phyloP scores from a whole-genome alignment of 2,888 invertebrate genomes.

The Adelognathus sp. region DNA sequence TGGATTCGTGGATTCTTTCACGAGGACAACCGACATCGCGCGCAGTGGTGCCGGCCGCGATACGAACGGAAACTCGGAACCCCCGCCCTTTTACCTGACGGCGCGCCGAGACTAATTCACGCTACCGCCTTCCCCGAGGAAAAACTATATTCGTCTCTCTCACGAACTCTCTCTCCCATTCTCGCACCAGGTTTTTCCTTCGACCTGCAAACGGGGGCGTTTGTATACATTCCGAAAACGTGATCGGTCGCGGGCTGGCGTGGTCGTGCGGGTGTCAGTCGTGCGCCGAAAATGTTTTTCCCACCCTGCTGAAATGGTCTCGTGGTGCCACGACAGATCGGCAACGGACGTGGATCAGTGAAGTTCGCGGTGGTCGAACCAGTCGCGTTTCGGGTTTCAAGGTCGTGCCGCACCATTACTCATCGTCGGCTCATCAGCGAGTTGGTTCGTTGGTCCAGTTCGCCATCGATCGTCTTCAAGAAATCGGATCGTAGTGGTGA shows the following conservation, averaged over 20 bases:
- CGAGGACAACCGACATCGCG: neutral
- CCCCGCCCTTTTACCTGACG: conserved; percentile 50
- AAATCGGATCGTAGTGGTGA: too few species aligned
- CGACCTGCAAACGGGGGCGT: neutral
- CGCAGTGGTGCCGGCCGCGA: conserved; percentile 1
- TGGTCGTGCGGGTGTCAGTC: conserved; percentile 30
- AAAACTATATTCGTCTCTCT: conserved; percentile 33
- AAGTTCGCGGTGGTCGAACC: conserved; percentile 9
- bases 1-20: too few species aligned
- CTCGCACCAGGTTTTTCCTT: neutral
- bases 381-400: neutral
- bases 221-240: neutral
- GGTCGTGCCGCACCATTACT: too few species aligned
- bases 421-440: too few species aligned
- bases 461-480: too few species aligned
- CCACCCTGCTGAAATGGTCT: too few species aligned
- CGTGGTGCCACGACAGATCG: too few species aligned
- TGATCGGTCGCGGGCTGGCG: neutral
- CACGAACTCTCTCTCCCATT: neutral
- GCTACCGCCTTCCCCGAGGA: conserved; percentile 48
- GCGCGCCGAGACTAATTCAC: conserved; percentile 52
- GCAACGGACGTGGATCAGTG: conserved; percentile 24
- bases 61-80: conserved; percentile 18
- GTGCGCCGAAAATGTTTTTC: conserved; percentile 23
- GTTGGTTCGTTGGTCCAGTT: too few species aligned